These are phyloP conservation scores for Tragelaphus imberbis DNA, from an alignment of 2,113 vertebrate species.

Conservation along the genomic window DNA sequence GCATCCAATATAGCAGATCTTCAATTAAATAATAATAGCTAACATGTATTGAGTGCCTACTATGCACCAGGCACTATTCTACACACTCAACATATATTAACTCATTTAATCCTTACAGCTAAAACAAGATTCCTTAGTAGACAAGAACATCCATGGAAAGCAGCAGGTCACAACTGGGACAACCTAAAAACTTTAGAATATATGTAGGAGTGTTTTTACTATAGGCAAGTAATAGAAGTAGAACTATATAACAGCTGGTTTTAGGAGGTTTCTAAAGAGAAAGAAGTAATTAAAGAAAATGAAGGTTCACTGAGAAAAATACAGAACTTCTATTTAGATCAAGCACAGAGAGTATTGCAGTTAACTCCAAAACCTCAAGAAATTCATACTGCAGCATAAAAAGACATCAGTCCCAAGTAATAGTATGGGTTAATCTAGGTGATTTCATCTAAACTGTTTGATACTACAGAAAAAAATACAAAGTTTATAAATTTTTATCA, in stretches of 20 bases:
- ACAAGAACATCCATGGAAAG: too few relatives aligned
- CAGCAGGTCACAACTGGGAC: not conserved
- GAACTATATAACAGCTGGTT: not conserved
- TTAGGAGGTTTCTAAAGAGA: conserved; percentile 24
- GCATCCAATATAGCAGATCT: too few relatives aligned
- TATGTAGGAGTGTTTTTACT: not conserved
- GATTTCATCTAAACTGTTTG: conserved; percentile 14
- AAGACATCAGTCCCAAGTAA: not conserved
- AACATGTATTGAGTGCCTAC: too few relatives aligned
- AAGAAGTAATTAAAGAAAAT: not conserved
- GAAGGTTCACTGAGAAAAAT: not conserved
- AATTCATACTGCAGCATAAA: not conserved
- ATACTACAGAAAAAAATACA: not conserved
- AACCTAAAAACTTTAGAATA: not conserved
- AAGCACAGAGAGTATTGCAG: not conserved
- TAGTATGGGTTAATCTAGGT: not conserved
- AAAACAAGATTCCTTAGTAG: too few relatives aligned
- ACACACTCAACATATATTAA: too few relatives aligned
- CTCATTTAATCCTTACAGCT: too few relatives aligned
- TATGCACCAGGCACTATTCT: too few relatives aligned
- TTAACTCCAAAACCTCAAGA: not conserved
- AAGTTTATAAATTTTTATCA: not conserved
- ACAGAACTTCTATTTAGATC: not conserved
- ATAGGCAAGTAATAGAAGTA: not conserved
- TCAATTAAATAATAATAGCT: too few relatives aligned